Evolutionary conservation across 2,113 vertebrate genomes (phyloP), one percentile per base, ranked within the genome.

Genomic region (Neoarius graeffei): DNA sequence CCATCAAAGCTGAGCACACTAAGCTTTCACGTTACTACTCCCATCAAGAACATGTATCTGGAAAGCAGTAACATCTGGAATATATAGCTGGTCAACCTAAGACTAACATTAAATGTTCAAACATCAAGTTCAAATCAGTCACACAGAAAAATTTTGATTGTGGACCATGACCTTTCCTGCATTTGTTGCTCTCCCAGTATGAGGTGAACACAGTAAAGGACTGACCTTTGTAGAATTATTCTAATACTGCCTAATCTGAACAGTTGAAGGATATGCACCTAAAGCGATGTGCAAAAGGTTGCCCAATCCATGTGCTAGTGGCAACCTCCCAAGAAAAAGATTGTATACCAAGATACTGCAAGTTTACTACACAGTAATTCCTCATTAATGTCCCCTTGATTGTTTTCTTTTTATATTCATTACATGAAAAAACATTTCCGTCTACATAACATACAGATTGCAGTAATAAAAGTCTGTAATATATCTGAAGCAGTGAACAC

Each of bases 141-240:
- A 93, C 90, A 92, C 88, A 92, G 93, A 95, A 92, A 93, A 95
- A 94, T 93, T 93, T 94, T 83, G 85, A 93, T 93, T 94, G 91
- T 92, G 92, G 91, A 91, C 92, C 89, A 89, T 95, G 95, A 95
- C 95, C 95, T 95, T 95, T 95, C 93, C 92, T 92, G 93, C 67
- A 85, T 93, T 93, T 89, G 85, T 85, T 62, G 90, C 93, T 93
- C 89, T 88, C 90, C 76, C 88, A 77, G 86, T 84, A 85, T 90
- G 87, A 67, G 91, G 91, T 91, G 93, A 92, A 89, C 90, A 93
- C 89, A 89, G 89, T 87, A 93, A 94, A 92, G 92, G 85, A 93
- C 91, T 95, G 94, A 95, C 95, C 94, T 96, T 95, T 96, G 93
- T 94, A 92, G 91, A 93, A 94, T 93, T 94, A 94, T 95, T 94